Evolutionary conservation across 1,140 invertebrate species (phyloP), one percentile per base, ranked within the genome.

Genomic region (Oedothorax gibbosus): DNA sequence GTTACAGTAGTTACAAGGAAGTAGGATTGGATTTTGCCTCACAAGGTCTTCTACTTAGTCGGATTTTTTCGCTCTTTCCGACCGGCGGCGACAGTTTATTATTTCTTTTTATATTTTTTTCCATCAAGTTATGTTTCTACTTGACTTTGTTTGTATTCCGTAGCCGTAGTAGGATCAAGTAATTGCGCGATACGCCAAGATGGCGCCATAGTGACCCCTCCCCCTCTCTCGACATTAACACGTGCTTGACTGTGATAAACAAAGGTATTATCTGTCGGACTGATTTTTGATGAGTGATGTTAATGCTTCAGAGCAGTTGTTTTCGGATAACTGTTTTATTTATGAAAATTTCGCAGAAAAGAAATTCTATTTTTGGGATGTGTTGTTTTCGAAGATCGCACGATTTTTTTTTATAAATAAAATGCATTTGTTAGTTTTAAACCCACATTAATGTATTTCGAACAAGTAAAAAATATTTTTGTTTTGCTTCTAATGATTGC

Each of bases 41-140:
- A 50, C 78, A 81, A 81, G 78, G 78, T 71, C 78, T 81, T 81
- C 66, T 71, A 68, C 78, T 81, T 81, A 57, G 53, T 57, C 10
- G 7, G 10, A 18, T 57, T 75, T 57, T 14, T 62, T 56, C 54
- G 35, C 50, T 77, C 6, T 64, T 77, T 77, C 21, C 60, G n/a
- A 21, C 62, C 62, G 57, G 75, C 62, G 57, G 75, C 75, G 75
- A 64, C 75, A 77, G 75, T 77, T 65, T 49, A 51, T 12, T 65
- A 51, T 65, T 65, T 75, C 21, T 35, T 68, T 68, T 49, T 53
- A 12, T 53, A 50, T 50, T 65, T 51, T 57, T 62, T 64, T 77
- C 6, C 18, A 35, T 49, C 11, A 69, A 69, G 68, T 69, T 50
- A 69, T 69, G 50, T 18, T 81, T 81, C 78, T 66, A n/a, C 54